Evolutionary conservation across 2,113 vertebrate genomes (phyloP), one percentile per base, ranked within the genome.

Genomic region (Xyrauchen texanus): DNA sequence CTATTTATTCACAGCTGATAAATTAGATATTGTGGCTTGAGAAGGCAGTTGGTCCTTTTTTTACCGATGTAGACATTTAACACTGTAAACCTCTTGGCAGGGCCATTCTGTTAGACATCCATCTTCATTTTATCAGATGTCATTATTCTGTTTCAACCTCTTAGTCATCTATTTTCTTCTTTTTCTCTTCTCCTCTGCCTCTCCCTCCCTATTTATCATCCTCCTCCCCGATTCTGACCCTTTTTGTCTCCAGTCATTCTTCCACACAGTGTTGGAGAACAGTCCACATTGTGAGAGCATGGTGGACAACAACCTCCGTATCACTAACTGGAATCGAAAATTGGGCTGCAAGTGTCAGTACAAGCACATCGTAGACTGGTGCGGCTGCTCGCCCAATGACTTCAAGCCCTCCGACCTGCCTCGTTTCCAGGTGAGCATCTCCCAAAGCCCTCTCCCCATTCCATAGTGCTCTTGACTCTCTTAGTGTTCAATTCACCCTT

Each of bases 331-430:
- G 96, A 97, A 97, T 90, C 93, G 96, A 21, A 97, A 97, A 85
- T 93, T 97, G 0, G 96, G 96, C 53, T 97, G 96, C 78, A 97
- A 97, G 86, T 97, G 96, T 62, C 96, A 97, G 85, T 97, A 97
- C 91, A 97, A 97, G 88, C 96, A 97, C 91, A 97, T 97, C 5
- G 96, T 97, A 11, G 96, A 97, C 91, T 97, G 96, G 96, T 97
- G 96, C 52, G 96, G 96, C 82, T 97, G 96, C 76, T 97, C 96
- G 0, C 96, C 96, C 0, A 97, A 97, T 4, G 96, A 97, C 87
- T 92, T 89, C 94, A 98, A 98, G 87, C 97, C 96, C 0, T 88
- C 95, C 10, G 98, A 99, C 82, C 97, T 99, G 88, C 97, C 97
- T 64, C 94, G 98, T 9, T 98, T 99, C 91, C 98, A 99, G 97